Conservation (phyloP, 2,888 invertebrate species). For the Drosophila mercatorum region DNA sequence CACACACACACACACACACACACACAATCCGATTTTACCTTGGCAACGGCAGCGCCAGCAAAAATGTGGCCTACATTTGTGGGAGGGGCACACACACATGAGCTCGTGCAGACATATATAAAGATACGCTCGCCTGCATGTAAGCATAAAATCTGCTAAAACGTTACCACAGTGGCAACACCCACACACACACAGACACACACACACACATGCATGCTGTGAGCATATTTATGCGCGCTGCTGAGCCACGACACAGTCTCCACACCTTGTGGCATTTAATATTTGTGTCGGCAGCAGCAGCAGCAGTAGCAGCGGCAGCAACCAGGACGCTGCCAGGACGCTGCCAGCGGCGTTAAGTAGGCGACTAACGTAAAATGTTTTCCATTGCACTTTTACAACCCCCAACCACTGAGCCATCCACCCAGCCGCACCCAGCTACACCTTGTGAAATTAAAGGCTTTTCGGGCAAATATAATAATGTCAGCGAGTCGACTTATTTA, state of each 20-base stretch:
- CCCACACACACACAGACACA: constrained; percentile 12
- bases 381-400: constrained; percentile 56
- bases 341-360: constrained; percentile 62
- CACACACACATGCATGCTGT: constrained; percentile 23
- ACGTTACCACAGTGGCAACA: constrained; percentile 56
- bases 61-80: constrained; percentile 75
- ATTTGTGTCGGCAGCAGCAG: constrained; percentile 61
- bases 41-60: constrained; percentile 49
- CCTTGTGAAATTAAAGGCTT: constrained; percentile 34
- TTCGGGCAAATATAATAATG: constrained; percentile 74
- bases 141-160: constrained; percentile 76
- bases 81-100: constrained; percentile 16
- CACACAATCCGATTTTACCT: constrained; percentile 44
- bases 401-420: not conserved
- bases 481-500: constrained; percentile 76
- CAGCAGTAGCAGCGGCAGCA: not conserved
- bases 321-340: constrained; percentile 15
- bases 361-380: constrained; percentile 66
- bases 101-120: not conserved
- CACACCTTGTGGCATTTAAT: constrained; percentile 80
- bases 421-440: not conserved
- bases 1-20: constrained; percentile 11
- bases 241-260: constrained; percentile 67
- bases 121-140: constrained; percentile 41
- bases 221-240: constrained; percentile 65